Base-by-base conservation (phyloP, 2,797 vertebrate genomes). In the Ataeniobius toweri region DNA sequence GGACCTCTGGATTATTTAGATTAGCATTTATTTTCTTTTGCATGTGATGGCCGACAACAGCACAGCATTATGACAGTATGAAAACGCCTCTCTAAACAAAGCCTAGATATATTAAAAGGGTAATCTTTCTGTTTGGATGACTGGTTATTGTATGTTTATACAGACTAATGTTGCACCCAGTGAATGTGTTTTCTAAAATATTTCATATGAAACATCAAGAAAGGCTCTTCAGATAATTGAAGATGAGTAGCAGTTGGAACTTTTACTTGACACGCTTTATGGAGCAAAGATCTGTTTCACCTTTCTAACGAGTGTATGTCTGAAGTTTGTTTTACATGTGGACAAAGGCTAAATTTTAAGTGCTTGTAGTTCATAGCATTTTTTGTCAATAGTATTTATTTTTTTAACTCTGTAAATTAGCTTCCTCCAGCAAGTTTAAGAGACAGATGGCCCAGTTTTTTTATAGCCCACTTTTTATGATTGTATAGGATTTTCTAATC, bases 361-460 rank as follows among this genome's bases (percentile, higher is more conserved):
- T 86, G 83, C 82, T 89, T 87, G 86, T 93, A 92, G 89, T 92
- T 80, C 78, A 89, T 87, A 89, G 88, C 91, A 91, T 87, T 88
- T 76, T 86, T 91, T 96, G 93, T 95, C 91, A 90, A 95, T 95
- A 95, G 94, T 96, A 96, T 96, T 96, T 96, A 96, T 93, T 93
- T 95, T 70, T 88, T 88, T 86, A 92, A 83, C 87, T 85, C 89
- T 92, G 84, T 93, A 90, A 93, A 91, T 92, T 79, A 75, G 83
- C 87, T 90, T 86, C 80, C 78, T 89, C 77, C 74, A 92, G 82
- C 85, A 90, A 90, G 87, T 92, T 82, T 94, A 79, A 90, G 89
- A 86, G 85, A 85, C 89, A 92, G 84, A 86, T 88, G 81, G 88
- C 88, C 86, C 85, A 67, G 8, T 91, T 90, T 83, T 83, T 85